These are phyloP conservation scores for Hormaphis cornu DNA, from an alignment of 1,140 invertebrate species.

Conservation along the genomic window DNA sequence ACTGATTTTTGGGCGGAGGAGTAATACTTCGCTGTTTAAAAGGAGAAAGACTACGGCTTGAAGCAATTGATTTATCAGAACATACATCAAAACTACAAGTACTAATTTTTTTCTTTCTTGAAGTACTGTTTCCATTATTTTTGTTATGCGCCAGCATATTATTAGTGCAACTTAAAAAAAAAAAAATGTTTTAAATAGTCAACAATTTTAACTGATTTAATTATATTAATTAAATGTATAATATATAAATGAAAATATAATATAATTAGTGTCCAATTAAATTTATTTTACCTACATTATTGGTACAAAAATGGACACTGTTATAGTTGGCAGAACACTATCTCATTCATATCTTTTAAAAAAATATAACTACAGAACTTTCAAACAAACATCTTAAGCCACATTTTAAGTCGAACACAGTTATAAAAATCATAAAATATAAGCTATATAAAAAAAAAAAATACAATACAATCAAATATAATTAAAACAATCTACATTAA, in stretches of 20 bases:
- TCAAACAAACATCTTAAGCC: no score
- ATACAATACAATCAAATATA: no score
- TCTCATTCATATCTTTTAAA: no score
- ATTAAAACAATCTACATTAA: no score
- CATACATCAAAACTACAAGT: conserved; percentile 13
- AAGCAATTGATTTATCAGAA: not conserved
- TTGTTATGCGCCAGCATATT: not conserved
- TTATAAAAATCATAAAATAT: no score
- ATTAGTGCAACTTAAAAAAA: not conserved
- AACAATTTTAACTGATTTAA: not conserved
- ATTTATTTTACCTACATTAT: no score
- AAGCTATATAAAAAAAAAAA: no score
- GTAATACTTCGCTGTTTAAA: conserved; percentile 19
- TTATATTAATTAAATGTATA: not conserved
- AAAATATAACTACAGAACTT: no score
- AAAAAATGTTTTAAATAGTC: not conserved
- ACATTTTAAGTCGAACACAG: no score
- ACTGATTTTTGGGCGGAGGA: conserved; percentile 8
- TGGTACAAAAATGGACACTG: no score
- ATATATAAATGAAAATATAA: not conserved
- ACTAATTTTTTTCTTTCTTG: conserved; percentile 15
- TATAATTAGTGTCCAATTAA: no score
- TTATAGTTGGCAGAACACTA: no score
- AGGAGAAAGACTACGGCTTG: conserved; percentile 14
- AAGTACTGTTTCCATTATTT: not conserved